Percentiles rank a stretch among this genome's conserved stretches.
Conservation (phyloP, 2,888 invertebrate genomes). For the Rhamphomyia laevipes region DNA sequence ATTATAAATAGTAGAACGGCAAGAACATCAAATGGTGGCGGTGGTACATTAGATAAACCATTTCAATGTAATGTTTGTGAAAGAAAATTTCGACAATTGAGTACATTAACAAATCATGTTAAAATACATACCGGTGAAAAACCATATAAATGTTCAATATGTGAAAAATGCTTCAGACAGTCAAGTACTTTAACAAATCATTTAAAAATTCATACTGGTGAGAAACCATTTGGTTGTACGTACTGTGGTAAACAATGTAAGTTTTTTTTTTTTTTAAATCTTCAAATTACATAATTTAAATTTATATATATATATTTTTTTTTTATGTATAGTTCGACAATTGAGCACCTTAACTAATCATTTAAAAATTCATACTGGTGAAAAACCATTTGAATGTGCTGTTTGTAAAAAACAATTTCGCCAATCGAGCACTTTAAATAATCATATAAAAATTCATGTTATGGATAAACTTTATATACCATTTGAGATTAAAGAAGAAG, state of each 20-base stretch:
- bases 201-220: conserved; percentile 38
- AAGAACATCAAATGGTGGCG: neutral
- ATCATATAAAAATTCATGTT: conserved; percentile 39
- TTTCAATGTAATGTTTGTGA: conserved; percentile 39
- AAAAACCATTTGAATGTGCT: conserved; percentile 38
- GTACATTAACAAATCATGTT: conserved; percentile 38
- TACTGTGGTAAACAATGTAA: conserved; percentile 34
- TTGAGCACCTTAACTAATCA: conserved; percentile 38
- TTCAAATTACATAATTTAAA: neutral
- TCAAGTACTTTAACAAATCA: conserved; percentile 38
- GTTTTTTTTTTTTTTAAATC: neutral
- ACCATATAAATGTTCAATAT: conserved; percentile 38
- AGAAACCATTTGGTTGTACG: conserved; percentile 37
- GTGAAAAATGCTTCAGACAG: conserved; percentile 39
- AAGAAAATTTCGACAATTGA: conserved; percentile 36
- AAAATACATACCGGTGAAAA: conserved; percentile 39
- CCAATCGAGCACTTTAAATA: conserved; percentile 38
- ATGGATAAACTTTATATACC: conserved; percentile 38
- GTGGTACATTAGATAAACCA: conserved; percentile 30
- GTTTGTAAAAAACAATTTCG: conserved; percentile 39
- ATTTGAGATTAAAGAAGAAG: conserved; percentile 37
- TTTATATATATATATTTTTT: neutral
- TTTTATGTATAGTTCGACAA: conserved; percentile 26
- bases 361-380: conserved; percentile 38
- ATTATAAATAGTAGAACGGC: neutral